phyloP scores from a whole-genome alignment of 1,140 invertebrate species.

The Drosophila watanabei region DNA sequence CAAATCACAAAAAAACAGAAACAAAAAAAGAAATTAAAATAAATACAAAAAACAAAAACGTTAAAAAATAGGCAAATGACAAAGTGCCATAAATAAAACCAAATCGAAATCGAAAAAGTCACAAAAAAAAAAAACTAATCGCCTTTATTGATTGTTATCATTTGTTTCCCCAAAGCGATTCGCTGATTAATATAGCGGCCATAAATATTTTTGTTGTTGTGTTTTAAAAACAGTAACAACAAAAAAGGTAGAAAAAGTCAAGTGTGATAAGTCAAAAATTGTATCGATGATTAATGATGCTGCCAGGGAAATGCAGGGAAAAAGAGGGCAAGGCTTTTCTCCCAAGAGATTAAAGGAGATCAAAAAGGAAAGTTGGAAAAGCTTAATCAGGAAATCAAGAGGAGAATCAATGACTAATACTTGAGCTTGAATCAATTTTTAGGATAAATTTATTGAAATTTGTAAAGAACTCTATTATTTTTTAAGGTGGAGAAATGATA shows the following conservation, averaged over 20 bases:
- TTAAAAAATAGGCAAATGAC: slow-evolving; percentile 26
- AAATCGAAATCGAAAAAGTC: slow-evolving; percentile 4
- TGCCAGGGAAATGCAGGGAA: neutral
- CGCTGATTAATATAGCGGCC: slow-evolving; percentile 38
- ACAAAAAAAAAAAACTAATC: slow-evolving; percentile 38
- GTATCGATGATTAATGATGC: slow-evolving; percentile 20
- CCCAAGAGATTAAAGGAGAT: slow-evolving; percentile 4
- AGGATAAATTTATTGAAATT: neutral
- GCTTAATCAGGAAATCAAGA: neutral
- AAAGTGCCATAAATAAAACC: slow-evolving; percentile 26
- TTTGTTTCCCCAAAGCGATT: slow-evolving; percentile 54
- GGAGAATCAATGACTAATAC: neutral
- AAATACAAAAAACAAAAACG: neutral
- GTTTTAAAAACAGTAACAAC: slow-evolving; percentile 8
- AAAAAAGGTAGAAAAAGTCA: neutral
- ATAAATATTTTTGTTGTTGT: slow-evolving; percentile 21
- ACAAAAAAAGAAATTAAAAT: neutral
- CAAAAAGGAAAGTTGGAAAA: neutral
- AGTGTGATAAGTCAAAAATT: slow-evolving; percentile 18
- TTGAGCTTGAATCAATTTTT: neutral
- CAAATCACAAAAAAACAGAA: neutral
- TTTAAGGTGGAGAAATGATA: no score
- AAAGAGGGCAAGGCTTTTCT: neutral
- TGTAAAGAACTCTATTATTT: neutral
- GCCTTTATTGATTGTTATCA: slow-evolving; percentile 61